Base-by-base conservation (phyloP, 2,113 vertebrate genomes). In the Nothobranchius kuhntae region DNA sequence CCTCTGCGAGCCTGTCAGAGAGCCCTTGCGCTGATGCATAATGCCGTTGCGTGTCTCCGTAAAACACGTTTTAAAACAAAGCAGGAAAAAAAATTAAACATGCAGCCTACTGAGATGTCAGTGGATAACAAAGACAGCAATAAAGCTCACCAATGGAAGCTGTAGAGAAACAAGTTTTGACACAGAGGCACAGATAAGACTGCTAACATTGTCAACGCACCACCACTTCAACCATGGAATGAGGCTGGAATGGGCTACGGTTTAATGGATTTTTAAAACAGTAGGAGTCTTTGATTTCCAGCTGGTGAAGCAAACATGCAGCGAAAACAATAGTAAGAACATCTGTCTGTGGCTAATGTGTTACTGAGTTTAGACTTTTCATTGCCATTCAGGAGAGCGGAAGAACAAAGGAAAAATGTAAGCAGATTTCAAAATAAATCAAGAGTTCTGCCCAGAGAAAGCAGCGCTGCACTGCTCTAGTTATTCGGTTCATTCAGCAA, bases 311-410 rank as follows among this genome's bases (percentile, higher is more conserved):
- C 60, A 77, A 73, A 71, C 75, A 62, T 67, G 48, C 66, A 81
- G 65, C 46, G 65, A 71, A 68, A 75, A 55, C 64, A 65, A 81
- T 1, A 4, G 35, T 44, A 60, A 50, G 42, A 70, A 72, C 74
- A 80, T 80, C 77, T 79, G 65, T 73, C 68, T 74, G 50, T 65
- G 60, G 72, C 62, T 68, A 77, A 76, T 74, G 61, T 61, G 26
- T 71, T 62, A 21, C 47, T 59, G 60, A 12, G 48, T 74, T 54
- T 60, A 35, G 10, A 36, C 17, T 68, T 58, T 64, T 63, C 45
- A 24, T 68, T 64, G 67, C 36, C 42, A 56, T 48, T 74, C 7
- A 68, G 9, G 6, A 61, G 5, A 42, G 46, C 11, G 68, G 24
- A 63, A 68, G 70, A 59, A 70, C 9, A 67, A 52, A 65, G 0